Percentiles rank a stretch among this genome's conserved stretches.
These are phyloP conservation scores for Nannoperca australis DNA, from an alignment of 2,797 vertebrate genomes.

Conservation along the genomic window DNA sequence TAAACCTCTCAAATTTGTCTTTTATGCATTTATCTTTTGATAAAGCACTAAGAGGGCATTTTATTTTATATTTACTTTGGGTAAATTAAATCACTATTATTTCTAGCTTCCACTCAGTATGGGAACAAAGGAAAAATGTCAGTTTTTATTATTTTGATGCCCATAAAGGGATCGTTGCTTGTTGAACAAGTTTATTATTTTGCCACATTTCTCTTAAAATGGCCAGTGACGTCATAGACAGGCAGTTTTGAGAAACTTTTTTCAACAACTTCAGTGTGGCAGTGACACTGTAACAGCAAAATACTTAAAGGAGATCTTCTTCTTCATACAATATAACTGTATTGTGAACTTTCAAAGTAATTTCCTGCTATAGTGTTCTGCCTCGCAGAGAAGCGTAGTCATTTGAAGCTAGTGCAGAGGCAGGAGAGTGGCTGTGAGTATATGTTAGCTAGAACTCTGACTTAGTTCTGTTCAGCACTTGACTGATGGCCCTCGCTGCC, in stretches of 20 bases:
- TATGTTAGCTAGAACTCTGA: slow-evolving; percentile 75
- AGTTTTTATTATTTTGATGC: background rate
- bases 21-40: slow-evolving; percentile 4
- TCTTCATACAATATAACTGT: slow-evolving; percentile 29
- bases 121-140: background rate
- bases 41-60: slow-evolving; percentile 2
- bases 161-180: background rate
- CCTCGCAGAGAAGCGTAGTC: slow-evolving; percentile 59
- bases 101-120: background rate
- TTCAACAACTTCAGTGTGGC: background rate
- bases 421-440: slow-evolving; percentile 68
- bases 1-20: background rate
- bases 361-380: slow-evolving; percentile 55
- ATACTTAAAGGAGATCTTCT: slow-evolving; percentile 25
- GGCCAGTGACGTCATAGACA: background rate
- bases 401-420: slow-evolving; percentile 56
- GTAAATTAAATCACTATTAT: background rate
- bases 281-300: background rate
- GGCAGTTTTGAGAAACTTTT: background rate
- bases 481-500: slow-evolving; percentile 80
- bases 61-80: background rate
- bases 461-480: slow-evolving; percentile 70
- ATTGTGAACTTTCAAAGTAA: slow-evolving; percentile 45
- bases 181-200: background rate
- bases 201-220: background rate